Base-by-base conservation (phyloP, 2,797 vertebrate genomes). In the Pempheris klunzingeri region DNA sequence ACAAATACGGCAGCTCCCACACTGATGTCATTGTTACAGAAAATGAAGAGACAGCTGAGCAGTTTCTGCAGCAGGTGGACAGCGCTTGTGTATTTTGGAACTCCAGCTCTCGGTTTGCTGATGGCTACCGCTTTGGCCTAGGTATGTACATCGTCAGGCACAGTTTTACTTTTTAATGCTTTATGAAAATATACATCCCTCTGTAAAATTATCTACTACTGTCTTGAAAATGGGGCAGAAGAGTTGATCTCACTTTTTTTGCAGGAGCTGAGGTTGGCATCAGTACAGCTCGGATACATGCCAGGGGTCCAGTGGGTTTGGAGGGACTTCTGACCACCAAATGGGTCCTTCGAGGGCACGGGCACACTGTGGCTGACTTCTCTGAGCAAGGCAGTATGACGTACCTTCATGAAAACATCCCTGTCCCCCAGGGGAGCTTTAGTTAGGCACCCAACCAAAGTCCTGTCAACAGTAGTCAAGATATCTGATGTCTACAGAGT, bases 71-170 rank as follows among this genome's bases (percentile, higher is more conserved):
- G 92, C 96, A 97, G 1, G 95, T 99, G 59, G 98, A 99, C 85
- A 99, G 98, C 0, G 97, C 98, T 72, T 99, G 98, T 65, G 97
- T 99, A 2, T 98, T 99, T 92, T 99, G 97, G 97, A 99, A 99
- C 13, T 85, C 96, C 86, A 99, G 97, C 87, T 96, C 97, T 6
- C 96, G 97, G 14, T 99, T 99, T 85, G 96, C 98, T 2, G 97
- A 99, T 0, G 97, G 98, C 55, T 99, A 98, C 74, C 97, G 98
- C 49, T 99, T 99, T 66, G 98, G 98, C 62, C 93, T 99, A 22
- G 98, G 98, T 99, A 83, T 15, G 87, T 36, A 62, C 24, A 4
- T 3, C 22, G 18, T 49, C 9, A 39, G 34, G 15, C 34, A n/a
- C 52, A 4, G 14, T 54, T 43, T 59, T 28, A 55, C 12, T 57